phyloP scores from a whole-genome alignment of 2,113 vertebrate genomes.

The Paratilapia polleni region DNA sequence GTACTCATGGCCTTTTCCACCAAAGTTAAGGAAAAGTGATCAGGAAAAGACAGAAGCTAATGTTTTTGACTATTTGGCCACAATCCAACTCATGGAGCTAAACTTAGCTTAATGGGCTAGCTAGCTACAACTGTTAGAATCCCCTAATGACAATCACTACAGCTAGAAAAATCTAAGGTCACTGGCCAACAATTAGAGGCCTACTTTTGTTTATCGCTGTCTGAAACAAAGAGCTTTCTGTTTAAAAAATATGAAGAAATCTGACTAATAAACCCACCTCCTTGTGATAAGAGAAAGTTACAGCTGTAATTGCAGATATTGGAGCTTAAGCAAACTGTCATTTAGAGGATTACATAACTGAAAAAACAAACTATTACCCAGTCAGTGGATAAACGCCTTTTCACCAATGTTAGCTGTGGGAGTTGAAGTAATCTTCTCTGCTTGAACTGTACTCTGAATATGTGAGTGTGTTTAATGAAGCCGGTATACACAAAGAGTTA shows the following conservation, averaged over 20 bases:
- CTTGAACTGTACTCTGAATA: neutral
- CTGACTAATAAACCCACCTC: too few relatives aligned
- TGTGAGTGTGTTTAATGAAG: neutral
- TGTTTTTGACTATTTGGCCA: neutral
- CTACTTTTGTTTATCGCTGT: neutral
- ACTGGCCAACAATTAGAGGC: neutral
- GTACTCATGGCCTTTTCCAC: too few relatives aligned
- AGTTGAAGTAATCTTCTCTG: neutral
- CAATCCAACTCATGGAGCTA: neutral
- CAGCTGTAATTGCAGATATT: neutral
- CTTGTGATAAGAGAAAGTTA: neutral
- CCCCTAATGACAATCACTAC: neutral
- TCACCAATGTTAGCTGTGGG: neutral
- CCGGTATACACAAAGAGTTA: slow-evolving; percentile 20
- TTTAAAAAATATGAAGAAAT: too few relatives aligned
- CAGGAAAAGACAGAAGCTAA: neutral
- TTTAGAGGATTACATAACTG: neutral
- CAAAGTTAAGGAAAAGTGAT: neutral
- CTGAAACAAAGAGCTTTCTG: neutral
- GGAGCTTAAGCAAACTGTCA: neutral
- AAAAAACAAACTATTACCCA: neutral
- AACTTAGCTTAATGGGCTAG: neutral
- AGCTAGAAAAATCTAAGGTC: neutral
- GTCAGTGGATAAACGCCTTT: neutral
- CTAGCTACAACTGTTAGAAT: neutral